Evolutionary conservation across 2,113 vertebrate genomes (phyloP).

Genomic region (Struthidea cinerea): DNA sequence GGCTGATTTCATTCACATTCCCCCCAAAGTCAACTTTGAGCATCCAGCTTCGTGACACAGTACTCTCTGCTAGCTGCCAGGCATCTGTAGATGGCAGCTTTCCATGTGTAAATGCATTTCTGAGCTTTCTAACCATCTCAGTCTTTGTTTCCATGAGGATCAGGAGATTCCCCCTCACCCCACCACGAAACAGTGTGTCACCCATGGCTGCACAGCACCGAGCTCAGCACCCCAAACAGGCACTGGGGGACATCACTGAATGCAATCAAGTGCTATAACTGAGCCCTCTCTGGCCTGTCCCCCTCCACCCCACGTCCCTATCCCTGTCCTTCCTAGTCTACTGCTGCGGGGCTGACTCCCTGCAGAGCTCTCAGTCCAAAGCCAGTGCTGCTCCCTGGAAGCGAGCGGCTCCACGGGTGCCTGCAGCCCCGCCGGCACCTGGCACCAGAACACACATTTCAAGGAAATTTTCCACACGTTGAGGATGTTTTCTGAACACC

Average conservation of each 20-base stretch:
- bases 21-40: background rate
- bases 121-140: background rate
- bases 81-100: conserved; percentile 7
- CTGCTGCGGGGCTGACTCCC: background rate
- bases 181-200: rapidly evolving
- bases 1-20: background rate
- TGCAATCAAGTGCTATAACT: background rate
- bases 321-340: background rate
- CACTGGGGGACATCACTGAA: rapidly evolving
- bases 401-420: background rate
- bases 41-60: background rate
- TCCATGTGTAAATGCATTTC: background rate
- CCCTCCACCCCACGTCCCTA: background rate
- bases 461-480: conserved; percentile 20
- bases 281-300: background rate
- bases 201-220: background rate
- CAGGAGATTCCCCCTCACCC: background rate
- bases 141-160: background rate
- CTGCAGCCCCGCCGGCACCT: background rate
- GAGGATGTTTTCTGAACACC: conserved; percentile 31
- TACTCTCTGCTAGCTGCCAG: background rate
- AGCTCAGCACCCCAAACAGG: background rate
- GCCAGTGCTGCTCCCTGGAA: background rate
- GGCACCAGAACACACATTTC: conserved; percentile 32
- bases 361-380: background rate